Evolutionary conservation across 2,797 vertebrate species (phyloP).

Genomic region (Cynopterus sphinx): DNA sequence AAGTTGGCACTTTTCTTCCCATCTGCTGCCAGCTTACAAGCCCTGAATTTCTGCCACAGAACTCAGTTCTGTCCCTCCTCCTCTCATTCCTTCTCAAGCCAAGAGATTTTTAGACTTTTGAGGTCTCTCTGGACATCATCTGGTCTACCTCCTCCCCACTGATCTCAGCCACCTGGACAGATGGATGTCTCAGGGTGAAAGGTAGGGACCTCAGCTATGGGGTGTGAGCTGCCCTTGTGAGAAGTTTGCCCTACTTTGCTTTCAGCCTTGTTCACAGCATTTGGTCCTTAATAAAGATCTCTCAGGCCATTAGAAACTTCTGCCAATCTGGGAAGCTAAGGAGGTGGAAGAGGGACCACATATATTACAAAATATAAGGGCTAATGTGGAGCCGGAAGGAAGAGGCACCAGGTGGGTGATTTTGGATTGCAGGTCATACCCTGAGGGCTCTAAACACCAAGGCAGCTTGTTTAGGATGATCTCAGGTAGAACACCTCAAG

Average conservation of each 20-base stretch:
- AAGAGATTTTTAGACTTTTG: conserved; percentile 1
- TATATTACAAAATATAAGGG: neutral
- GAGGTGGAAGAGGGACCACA: neutral
- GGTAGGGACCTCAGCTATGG: neutral
- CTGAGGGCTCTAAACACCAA: neutral
- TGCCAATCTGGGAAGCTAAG: neutral
- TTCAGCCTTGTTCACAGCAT: neutral
- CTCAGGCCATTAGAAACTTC: neutral
- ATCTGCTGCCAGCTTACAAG: conserved; percentile 26
- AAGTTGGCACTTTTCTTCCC: conserved; percentile 40
- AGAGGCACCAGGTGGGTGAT: neutral
- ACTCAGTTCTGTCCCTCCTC: conserved; percentile 19
- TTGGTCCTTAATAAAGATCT: neutral
- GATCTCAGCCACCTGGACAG: neutral
- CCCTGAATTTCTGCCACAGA: conserved; percentile 31
- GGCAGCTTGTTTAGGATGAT: neutral
- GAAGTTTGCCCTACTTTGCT: neutral
- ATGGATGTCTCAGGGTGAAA: neutral
- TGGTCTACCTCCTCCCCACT: neutral
- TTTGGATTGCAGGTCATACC: neutral
- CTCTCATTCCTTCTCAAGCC: neutral
- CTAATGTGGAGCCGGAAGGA: neutral
- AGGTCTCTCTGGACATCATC: conserved; percentile 20
- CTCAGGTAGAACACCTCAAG: neutral
- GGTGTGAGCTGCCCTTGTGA: neutral